These are phyloP conservation scores for Pterocles burchelli DNA, from an alignment of 2,113 vertebrate genomes.

Conservation along the genomic window DNA sequence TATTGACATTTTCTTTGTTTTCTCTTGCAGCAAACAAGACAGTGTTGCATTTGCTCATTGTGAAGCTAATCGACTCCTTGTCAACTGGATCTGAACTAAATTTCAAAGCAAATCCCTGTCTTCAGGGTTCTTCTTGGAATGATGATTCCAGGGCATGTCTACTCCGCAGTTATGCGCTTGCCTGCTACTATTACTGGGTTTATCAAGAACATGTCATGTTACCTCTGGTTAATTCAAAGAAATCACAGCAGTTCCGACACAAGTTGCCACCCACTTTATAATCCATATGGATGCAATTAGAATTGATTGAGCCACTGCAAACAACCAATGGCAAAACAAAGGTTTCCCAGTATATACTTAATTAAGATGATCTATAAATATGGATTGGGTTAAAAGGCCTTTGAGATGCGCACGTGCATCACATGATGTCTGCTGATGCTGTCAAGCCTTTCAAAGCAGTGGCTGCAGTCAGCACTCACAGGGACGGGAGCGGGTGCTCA, in stretches of 20 bases:
- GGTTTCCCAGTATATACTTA: constrained; percentile 26
- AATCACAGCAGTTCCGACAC: constrained; percentile 46
- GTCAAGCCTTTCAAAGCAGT: not conserved
- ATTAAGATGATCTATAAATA: constrained; percentile 60
- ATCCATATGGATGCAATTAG: constrained; percentile 38
- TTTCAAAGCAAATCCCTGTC: constrained; percentile 46
- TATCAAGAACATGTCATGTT: not conserved
- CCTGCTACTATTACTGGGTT: not conserved
- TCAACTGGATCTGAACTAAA: constrained; percentile 58
- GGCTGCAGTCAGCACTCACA: not conserved
- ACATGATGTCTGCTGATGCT: not conserved
- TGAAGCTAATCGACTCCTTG: constrained; percentile 61
- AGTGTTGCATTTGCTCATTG: constrained; percentile 60
- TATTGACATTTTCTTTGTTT: constrained; percentile 66
- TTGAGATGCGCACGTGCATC: not conserved
- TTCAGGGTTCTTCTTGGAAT: constrained; percentile 18
- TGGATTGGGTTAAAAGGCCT: constrained; percentile 31
- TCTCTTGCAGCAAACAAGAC: constrained; percentile 62
- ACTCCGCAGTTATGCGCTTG: not conserved
- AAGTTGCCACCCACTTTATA: constrained; percentile 48
- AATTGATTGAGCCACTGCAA: constrained; percentile 55
- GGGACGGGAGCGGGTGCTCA: not conserved
- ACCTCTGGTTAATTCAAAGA: constrained; percentile 30
- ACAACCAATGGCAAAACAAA: constrained; percentile 49
- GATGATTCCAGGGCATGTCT: constrained; percentile 26